Evolutionary conservation across 2,797 vertebrate genomes (phyloP).

Genomic region (Linurgus olivaceus): DNA sequence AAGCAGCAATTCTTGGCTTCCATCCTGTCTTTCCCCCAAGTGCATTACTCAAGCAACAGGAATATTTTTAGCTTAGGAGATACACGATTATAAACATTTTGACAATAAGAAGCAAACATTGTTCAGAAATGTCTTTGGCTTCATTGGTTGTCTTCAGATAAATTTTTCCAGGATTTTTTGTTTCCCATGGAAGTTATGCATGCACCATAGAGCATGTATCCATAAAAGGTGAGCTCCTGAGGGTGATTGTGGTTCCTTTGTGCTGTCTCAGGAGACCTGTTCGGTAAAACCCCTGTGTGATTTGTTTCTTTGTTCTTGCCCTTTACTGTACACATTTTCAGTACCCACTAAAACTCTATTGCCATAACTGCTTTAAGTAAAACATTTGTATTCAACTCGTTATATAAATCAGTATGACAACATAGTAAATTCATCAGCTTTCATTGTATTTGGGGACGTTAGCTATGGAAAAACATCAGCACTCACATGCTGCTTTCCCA

Average conservation of each 20-base stretch:
- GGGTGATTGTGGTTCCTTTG: background rate
- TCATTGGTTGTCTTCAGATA: background rate
- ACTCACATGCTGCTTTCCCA: slow-evolving; percentile 20
- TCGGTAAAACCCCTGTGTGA: background rate
- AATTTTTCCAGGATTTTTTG: background rate
- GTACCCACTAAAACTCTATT: background rate
- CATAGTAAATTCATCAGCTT: background rate
- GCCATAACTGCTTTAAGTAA: background rate
- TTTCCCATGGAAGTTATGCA: background rate
- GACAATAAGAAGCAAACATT: background rate
- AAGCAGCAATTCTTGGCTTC: background rate
- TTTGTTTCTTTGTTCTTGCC: background rate
- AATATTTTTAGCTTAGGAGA: background rate
- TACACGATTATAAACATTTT: background rate
- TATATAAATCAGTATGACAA: background rate
- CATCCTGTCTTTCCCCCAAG: background rate
- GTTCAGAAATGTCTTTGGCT: background rate
- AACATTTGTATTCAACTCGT: background rate
- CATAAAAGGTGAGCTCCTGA: background rate
- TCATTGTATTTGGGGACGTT: background rate
- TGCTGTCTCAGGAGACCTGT: background rate
- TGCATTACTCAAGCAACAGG: background rate
- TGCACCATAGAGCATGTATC: background rate
- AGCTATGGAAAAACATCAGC: slow-evolving; percentile 15
- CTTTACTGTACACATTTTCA: background rate